Base-by-base conservation (phyloP, 2,113 vertebrate species). In the Erythrocebus patas region DNA sequence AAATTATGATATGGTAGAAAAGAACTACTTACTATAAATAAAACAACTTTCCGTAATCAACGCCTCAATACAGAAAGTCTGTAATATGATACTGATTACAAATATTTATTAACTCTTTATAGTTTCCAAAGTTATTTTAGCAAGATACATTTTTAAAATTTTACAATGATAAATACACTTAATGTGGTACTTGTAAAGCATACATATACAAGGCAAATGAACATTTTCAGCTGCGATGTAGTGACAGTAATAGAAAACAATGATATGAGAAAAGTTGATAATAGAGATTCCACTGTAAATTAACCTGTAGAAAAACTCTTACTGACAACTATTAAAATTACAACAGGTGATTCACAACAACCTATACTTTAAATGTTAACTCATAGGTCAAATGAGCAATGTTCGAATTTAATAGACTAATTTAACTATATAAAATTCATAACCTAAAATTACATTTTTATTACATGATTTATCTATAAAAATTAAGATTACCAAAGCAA, bases 261-360 rank as follows among this genome's bases (percentile, higher is more conserved):
- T 73, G 23, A 82, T 52, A 48, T 1, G 85, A 76, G 35, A 93
- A 93, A 93, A 68, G 27, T 14, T 70, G 50, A 70, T 43, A 86
- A 72, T 32, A 81, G 30, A 35, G 64, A 82, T 92, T 89, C 17
- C 43, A 30, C 30, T 66, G 27, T 84, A 88, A 96, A 75, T 52
- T 88, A 76, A 87, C 4, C 50, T 87, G 22, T 81, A 55, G 52
- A 82, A 95, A 96, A 88, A 79, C 18, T 55, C 57, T 72, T 70
- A 78, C 10, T 79, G 43, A 61, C 66, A 81, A 30, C 43, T 64
- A 80, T 68, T 96, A 81, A 96, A 95, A 95, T 97, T 75, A 95
- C 4, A 94, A 66, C 11, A 89, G 23, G 22, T 89, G 32, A 92
- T 73, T 85, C 55, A 78, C 18, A 86, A 92, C 25, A 64, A 95